A percentile compares a stretch with the other conserved stretches of the same genome.
Evolutionary conservation across 2,888 invertebrate genomes (phyloP).

Genomic region (Mimumesa dahlbomi): DNA sequence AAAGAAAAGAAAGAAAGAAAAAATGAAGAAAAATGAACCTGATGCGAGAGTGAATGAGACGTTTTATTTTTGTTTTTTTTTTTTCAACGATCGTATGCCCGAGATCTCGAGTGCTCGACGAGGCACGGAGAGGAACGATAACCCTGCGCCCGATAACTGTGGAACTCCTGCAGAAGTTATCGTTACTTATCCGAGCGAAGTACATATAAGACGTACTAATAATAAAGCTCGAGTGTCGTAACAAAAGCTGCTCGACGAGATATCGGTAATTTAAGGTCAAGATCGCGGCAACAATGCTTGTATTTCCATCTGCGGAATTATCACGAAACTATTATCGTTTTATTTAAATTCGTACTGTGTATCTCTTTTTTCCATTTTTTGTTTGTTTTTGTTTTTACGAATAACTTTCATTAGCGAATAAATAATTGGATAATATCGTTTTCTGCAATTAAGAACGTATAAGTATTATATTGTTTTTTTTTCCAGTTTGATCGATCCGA

Average conservation of each 20-base stretch:
- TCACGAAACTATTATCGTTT: neutral
- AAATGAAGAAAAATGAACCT: no score
- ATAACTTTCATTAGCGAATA: no score
- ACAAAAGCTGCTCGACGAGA: neutral
- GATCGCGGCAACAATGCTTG: conserved; percentile 22
- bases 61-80: neutral
- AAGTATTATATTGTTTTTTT: no score
- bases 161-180: conserved; percentile 15
- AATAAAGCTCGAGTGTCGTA: conserved; percentile 28
- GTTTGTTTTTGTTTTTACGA: no score
- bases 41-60: neutral
- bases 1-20: no score
- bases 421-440: no score
- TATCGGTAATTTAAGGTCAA: conserved; percentile 41
- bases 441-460: no score
- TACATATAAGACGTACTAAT: conserved; percentile 12
- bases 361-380: no score
- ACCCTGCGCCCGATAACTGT: conserved; percentile 20
- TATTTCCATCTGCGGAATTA: no score
- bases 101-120: neutral
- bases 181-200: conserved; percentile 10
- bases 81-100: neutral
- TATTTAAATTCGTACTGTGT: no score
- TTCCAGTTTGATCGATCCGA: no score
- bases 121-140: conserved; percentile 17